phyloP scores from a whole-genome alignment of 1,140 invertebrate species.

The Bombyx mandarina region DNA sequence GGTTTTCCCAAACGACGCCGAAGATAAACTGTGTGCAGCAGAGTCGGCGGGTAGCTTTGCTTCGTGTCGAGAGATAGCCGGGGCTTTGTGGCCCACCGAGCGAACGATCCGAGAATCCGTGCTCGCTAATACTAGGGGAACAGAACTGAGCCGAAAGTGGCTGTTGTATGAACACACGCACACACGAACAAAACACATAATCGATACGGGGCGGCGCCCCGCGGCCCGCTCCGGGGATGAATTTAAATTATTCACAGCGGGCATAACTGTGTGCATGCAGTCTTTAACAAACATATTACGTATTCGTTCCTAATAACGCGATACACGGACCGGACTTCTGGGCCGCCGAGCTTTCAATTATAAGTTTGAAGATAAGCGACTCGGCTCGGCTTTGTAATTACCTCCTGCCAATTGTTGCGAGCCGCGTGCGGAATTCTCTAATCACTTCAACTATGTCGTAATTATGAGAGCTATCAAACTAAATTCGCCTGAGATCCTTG shows the following conservation, averaged over 20 bases:
- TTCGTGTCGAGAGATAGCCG: constrained; percentile 35
- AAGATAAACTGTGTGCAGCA: constrained; percentile 8
- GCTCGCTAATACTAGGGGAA: constrained; percentile 47
- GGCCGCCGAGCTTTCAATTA: constrained; percentile 62
- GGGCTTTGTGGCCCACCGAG: constrained; percentile 47
- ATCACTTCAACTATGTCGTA: constrained; percentile 42
- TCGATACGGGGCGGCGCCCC: constrained; percentile 51
- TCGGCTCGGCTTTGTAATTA: constrained; percentile 44
- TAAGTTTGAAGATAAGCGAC: constrained; percentile 51
- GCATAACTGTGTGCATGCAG: constrained; percentile 61
- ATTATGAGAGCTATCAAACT: constrained; percentile 28
- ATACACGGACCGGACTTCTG: constrained; percentile 50
- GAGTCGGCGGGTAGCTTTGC: constrained; percentile 19
- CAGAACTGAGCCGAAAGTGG: constrained; percentile 42
- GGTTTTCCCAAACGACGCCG: background rate
- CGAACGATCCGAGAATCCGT: constrained; percentile 49
- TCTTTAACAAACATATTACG: constrained; percentile 70
- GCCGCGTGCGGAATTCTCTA: constrained; percentile 34
- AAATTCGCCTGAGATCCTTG: background rate
- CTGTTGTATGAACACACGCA: constrained; percentile 27
- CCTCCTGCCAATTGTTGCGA: constrained; percentile 33
- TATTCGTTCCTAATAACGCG: constrained; percentile 66
- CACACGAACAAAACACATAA: constrained; percentile 30
- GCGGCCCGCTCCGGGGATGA: constrained; percentile 50
- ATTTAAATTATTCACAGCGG: constrained; percentile 69